phyloP scores from a whole-genome alignment of 2,113 vertebrate genomes.

The Esox niger region DNA sequence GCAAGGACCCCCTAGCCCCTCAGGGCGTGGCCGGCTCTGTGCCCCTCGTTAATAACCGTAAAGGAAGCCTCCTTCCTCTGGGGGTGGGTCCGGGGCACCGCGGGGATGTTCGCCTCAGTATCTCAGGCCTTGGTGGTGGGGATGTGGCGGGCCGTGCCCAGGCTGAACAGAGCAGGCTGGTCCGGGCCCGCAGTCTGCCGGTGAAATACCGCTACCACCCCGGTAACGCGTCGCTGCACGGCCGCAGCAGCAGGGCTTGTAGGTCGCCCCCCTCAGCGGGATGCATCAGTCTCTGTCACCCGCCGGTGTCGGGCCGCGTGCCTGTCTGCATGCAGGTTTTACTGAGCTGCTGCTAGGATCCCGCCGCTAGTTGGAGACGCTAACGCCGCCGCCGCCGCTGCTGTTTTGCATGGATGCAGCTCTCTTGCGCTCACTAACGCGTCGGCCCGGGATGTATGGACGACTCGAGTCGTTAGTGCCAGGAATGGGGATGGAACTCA shows the following conservation, averaged over 20 bases:
- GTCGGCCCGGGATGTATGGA: constrained; percentile 24
- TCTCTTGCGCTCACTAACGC: constrained; percentile 20
- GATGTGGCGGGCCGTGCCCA: constrained; percentile 61
- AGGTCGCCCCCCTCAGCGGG: constrained; percentile 75
- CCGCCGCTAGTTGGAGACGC: background rate
- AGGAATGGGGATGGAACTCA: background rate
- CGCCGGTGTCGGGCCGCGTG: too few species aligned
- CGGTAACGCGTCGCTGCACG: constrained; percentile 71
- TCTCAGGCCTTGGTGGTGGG: constrained; percentile 64
- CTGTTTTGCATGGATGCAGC: constrained; percentile 51
- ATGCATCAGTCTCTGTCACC: constrained; percentile 74
- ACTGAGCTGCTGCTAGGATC: constrained; percentile 41
- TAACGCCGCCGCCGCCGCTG: constrained; percentile 11
- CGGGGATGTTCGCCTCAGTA: constrained; percentile 70
- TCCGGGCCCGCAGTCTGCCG: constrained; percentile 82
- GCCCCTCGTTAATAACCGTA: constrained; percentile 83
- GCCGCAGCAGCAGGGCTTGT: constrained; percentile 72
- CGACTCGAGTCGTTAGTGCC: background rate
- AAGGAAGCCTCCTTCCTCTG: constrained; percentile 80
- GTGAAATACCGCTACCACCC: constrained; percentile 80
- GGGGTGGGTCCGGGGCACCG: constrained; percentile 37
- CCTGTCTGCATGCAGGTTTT: constrained; percentile 57
- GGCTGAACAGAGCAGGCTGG: constrained; percentile 67
- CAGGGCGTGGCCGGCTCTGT: constrained; percentile 62
- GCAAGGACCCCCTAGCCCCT: constrained; percentile 63